These are phyloP conservation scores for Blomia tropicalis DNA, from an alignment of 2,888 invertebrate species.

Conservation along the genomic window DNA sequence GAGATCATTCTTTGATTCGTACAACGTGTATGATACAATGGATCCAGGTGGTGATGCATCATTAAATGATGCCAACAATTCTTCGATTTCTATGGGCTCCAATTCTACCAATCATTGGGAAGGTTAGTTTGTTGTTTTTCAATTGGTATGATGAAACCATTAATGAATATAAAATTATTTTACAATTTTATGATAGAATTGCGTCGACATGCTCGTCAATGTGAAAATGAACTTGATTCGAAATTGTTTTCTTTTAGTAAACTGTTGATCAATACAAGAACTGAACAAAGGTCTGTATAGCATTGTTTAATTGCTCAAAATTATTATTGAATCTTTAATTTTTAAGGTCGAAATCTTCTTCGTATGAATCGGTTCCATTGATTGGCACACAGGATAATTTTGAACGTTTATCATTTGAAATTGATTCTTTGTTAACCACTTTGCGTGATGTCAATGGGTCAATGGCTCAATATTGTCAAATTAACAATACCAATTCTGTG, in stretches of 20 bases:
- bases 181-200: too few relatives aligned
- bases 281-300: constrained; percentile 2
- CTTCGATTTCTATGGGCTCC: too few relatives aligned
- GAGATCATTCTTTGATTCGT: too few relatives aligned
- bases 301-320: not conserved
- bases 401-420: constrained; percentile 77
- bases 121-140: too few relatives aligned
- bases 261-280: constrained; percentile 44
- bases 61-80: too few relatives aligned
- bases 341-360: not conserved
- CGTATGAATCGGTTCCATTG: constrained; percentile 61
- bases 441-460: constrained; percentile 56
- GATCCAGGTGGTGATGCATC: too few relatives aligned
- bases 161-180: too few relatives aligned
- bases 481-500: constrained; percentile 45
- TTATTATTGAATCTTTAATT: not conserved
- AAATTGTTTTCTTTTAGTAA: constrained; percentile 91
- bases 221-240: constrained; percentile 91
- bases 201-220: constrained; percentile 71
- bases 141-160: too few relatives aligned
- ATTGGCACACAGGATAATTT: constrained; percentile 67
- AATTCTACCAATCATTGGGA: too few relatives aligned
- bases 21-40: too few relatives aligned
- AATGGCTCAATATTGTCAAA: constrained; percentile 41
- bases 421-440: constrained; percentile 52